Percentiles rank a stretch among this genome's conserved stretches.
phyloP scores from a whole-genome alignment of 2,113 vertebrate genomes.

The Telmatochromis sp. region DNA sequence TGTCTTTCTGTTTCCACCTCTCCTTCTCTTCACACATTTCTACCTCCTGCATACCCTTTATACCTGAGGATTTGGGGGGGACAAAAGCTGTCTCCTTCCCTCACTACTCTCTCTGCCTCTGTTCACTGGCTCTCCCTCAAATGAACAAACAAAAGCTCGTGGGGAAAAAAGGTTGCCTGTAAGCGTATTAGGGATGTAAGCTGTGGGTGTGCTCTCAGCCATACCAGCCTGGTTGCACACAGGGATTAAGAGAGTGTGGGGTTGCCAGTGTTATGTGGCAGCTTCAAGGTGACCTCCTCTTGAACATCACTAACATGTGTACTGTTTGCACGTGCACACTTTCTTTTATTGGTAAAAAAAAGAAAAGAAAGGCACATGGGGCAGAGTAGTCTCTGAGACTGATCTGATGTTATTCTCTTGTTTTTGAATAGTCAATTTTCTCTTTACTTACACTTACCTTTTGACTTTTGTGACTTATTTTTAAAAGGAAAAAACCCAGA shows the following conservation, averaged over 20 bases:
- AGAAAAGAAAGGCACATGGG: neutral
- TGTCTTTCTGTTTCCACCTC: neutral
- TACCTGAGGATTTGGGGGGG: neutral
- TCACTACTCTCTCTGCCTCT: neutral
- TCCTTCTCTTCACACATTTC: neutral
- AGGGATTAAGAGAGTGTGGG: conserved; percentile 34
- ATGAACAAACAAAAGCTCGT: conserved; percentile 40
- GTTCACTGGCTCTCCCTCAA: conserved; percentile 28
- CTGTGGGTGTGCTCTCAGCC: conserved; percentile 33
- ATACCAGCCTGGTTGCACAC: conserved; percentile 31
- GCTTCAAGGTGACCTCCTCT: conserved; percentile 54
- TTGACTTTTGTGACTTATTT: neutral
- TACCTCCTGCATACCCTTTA: neutral
- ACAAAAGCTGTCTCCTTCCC: neutral
- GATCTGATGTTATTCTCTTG: neutral
- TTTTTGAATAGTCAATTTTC: neutral
- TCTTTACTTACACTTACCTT: neutral
- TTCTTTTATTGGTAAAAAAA: neutral
- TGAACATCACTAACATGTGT: neutral
- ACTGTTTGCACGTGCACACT: neutral
- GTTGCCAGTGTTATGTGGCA: neutral
- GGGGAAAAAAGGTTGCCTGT: conserved; percentile 19
- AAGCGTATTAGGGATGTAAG: conserved; percentile 59
- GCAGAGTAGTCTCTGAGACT: neutral
- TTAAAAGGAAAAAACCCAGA: conserved; percentile 86